Evolutionary conservation across 2,888 invertebrate genomes (phyloP).

Genomic region (Eupithecia abbreviata): DNA sequence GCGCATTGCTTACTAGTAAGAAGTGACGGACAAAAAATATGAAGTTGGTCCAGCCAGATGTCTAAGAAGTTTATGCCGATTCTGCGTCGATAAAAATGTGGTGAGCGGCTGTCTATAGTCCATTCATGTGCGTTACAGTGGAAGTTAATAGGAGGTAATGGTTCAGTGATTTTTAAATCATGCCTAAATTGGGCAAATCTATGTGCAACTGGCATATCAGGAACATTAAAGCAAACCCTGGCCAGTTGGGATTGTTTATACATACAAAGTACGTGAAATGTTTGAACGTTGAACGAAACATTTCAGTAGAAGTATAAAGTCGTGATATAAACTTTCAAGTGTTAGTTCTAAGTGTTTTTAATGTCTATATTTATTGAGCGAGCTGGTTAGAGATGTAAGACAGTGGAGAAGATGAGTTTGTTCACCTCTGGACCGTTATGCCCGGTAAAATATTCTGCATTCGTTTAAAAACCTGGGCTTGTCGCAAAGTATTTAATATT

Average conservation of each 20-base stretch:
- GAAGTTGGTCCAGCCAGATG: neutral
- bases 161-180: neutral
- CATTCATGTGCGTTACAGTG: neutral
- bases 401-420: neutral
- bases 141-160: neutral
- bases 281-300: neutral
- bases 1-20: neutral
- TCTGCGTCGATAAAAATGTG: neutral
- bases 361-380: neutral
- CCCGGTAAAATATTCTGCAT: neutral
- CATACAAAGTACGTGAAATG: neutral
- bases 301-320: neutral
- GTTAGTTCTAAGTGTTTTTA: slow-evolving; percentile 1
- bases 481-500: neutral
- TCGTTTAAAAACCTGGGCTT: neutral
- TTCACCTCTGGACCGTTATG: neutral
- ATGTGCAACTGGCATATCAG: neutral
- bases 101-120: neutral
- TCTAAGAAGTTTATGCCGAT: neutral
- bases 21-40: neutral
- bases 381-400: neutral
- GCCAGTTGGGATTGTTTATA: neutral
- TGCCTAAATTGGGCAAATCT: neutral
- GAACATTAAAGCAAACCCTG: neutral
- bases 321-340: neutral